Base-by-base conservation (phyloP, 2,888 invertebrate species). In the Synergus japonicus region DNA sequence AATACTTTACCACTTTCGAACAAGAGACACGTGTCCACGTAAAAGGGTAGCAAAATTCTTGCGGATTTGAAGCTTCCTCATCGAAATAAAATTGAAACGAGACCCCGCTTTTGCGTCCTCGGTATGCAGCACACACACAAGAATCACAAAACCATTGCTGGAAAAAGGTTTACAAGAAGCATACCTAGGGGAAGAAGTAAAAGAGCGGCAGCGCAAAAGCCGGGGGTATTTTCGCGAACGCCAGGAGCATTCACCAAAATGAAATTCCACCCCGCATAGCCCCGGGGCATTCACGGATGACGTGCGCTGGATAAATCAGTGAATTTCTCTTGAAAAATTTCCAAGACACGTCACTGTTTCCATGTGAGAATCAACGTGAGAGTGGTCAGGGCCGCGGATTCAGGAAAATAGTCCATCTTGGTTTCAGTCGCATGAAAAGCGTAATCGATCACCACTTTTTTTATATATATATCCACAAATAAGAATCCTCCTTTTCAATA, bases 251-350 rank as follows among this genome's bases (percentile, higher is more conserved):
- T 82, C 82, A 81, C 79, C 84, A 85, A 88, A 89, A 89, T 88
- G 88, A 89, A 89, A 89, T 89, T 89, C 88, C 87, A 79, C 84
- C 83, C 79, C 73, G 83, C 82, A 80, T 77, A 78, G 79, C 79
- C 84, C 79, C 73, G 77, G 66, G 82, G 80, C 83, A 82, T 76
- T 81, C 78, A 73, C 49, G 60, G 60, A 73, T 77, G 76, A 73
- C 81, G 81, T 83, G 81, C 83, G 64, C 78, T 63, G 80, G 83
- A 85, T 86, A 83, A 86, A 83, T 85, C 84, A 83, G 84, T 79
- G 84, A 84, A 85, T 87, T 87, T 86, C 84, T 83, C 83, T 76
- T 83, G 85, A 86, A 87, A 86, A 88, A 87, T 86, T 86, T 83
- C 77, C 77, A 29, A 81, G 78, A 79, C 76, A 80, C 46, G 54